These are phyloP conservation scores for Thymelicus lineola DNA, from an alignment of 2,888 invertebrate genomes.

Conservation along the genomic window DNA sequence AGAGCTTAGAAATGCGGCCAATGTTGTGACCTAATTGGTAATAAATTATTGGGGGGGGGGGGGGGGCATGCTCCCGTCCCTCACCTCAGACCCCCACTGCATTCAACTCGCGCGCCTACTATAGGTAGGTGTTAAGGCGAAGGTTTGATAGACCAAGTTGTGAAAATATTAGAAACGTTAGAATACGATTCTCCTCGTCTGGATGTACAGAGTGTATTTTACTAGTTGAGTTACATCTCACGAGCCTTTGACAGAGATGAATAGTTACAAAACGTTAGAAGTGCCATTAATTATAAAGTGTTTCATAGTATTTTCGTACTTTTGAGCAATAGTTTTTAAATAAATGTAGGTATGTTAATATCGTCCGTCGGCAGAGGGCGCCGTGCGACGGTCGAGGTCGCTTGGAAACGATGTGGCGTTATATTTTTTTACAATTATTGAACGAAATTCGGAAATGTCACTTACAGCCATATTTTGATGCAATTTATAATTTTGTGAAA, in stretches of 20 bases:
- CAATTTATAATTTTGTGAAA: conserved; percentile 27
- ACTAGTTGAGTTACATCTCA: conserved; percentile 36
- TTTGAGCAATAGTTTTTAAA: conserved; percentile 61
- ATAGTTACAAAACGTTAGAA: conserved; percentile 63
- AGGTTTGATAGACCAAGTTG: conserved; percentile 26
- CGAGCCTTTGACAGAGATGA: conserved; percentile 38
- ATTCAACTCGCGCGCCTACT: too few species aligned
- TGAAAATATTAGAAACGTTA: conserved; percentile 12
- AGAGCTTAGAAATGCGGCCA: too few species aligned
- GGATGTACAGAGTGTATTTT: conserved; percentile 46
- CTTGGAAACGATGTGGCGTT: conserved; percentile 1
- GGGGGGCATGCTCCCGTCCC: too few species aligned
- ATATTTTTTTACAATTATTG: conserved; percentile 49
- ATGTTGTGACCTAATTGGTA: too few species aligned
- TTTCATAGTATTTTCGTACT: conserved; percentile 77
- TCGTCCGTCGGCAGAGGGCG: conserved; percentile 17
- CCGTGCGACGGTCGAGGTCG: conserved; percentile 29
- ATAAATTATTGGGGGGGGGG: too few species aligned
- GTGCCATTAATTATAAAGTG: conserved; percentile 75
- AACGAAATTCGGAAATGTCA: conserved; percentile 32
- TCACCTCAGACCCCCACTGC: too few species aligned
- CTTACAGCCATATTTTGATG: conserved; percentile 26
- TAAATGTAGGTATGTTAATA: conserved; percentile 41
- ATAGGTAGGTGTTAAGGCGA: conserved; percentile 19
- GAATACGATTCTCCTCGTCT: conserved; percentile 23